Evolutionary conservation across 2,888 invertebrate species (phyloP), one percentile per base, ranked within the genome.

Genomic region (Anarsia innoxiella): DNA sequence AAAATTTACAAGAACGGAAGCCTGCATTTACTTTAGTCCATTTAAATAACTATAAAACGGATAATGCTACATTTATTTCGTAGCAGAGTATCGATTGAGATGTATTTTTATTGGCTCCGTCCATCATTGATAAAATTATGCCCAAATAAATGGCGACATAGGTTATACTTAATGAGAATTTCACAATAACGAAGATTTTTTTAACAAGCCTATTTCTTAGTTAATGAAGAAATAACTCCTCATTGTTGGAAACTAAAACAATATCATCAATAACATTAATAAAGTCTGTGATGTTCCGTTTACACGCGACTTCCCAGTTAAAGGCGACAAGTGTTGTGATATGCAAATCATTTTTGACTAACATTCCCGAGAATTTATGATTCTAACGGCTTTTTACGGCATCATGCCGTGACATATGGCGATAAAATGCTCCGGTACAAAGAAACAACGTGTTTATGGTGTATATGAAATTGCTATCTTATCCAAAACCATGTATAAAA

Each of bases 401-500:
- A 53, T 51, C 51, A 65, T 79, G 59, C 47, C 82, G 77, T 83
- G 83, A 70, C 72, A 74, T 64, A 60, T 66, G 69, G 72, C 68
- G 64, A 73, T 83, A 73, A 80, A 73, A 52, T 59, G 52, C 55
- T 47, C 51, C 53, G 56, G 59, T 59, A 65, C 74, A 28, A 35
- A 28, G 45, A 59, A 72, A 82, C 71, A 71, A 74, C 71, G 71
- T 78, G 80, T 75, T 80, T 74, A 79, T 76, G 64, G 68, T 63
- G 69, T 64, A 60, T 62, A 62, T 54, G 63, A 62, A 66, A 65
- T 65, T 59, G 61, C 58, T 65, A 61, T 68, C 61, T 59, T 59
- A 56, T 64, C 59, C 52, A 45, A 56, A 61, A 51, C 54, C 59
- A 53, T 49, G 55, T 53, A 50, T 45, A 53, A 55, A 54, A 58